Evolutionary conservation across 2,797 vertebrate species (phyloP).

Genomic region (Lagothrix lagotricha): DNA sequence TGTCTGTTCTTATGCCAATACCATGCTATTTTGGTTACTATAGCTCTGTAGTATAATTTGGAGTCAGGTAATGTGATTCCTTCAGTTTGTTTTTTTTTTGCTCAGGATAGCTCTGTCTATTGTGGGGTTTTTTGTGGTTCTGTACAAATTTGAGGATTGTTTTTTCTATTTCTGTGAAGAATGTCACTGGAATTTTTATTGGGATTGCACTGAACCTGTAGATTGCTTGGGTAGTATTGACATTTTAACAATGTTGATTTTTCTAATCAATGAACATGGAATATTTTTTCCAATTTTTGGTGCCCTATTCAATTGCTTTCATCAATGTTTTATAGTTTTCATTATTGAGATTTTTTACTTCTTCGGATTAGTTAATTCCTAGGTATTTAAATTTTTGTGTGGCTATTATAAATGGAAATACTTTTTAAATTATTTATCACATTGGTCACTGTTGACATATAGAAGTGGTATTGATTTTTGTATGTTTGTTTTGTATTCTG

Average conservation of each 20-base stretch:
- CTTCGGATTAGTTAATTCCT: neutral
- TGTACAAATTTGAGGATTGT: neutral
- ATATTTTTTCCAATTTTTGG: neutral
- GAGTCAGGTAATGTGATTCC: no score
- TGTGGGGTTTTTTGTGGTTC: neutral
- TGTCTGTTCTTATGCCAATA: neutral
- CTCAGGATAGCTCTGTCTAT: neutral
- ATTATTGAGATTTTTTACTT: neutral
- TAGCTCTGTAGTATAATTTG: neutral
- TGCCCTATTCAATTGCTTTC: neutral
- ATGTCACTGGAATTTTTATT: neutral
- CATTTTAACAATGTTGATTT: neutral
- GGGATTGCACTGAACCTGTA: neutral
- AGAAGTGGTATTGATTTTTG: neutral
- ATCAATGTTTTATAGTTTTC: neutral
- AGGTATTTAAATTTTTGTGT: neutral
- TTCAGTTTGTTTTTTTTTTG: neutral
- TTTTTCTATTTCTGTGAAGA: neutral
- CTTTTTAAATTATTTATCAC: neutral
- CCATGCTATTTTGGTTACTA: neutral
- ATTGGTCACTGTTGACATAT: neutral
- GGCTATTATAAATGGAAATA: neutral
- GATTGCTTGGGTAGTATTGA: neutral
- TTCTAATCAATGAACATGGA: neutral
- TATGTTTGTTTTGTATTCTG: neutral